phyloP scores from a whole-genome alignment of 2,797 vertebrate genomes.

The Sternarchorhynchus goeldii region DNA sequence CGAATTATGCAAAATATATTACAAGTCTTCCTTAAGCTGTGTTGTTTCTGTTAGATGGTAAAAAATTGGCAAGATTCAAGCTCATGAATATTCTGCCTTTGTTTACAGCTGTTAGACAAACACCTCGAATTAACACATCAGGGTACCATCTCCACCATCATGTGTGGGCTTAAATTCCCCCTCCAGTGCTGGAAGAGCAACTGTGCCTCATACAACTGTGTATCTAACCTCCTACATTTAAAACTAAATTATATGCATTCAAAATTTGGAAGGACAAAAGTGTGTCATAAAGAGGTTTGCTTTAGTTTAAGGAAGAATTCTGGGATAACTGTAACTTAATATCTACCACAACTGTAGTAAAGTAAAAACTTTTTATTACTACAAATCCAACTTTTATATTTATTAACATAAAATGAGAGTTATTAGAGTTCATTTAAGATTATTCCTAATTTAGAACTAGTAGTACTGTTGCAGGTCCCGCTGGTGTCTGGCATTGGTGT shows the following conservation, averaged over 20 bases:
- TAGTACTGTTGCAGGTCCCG: no score
- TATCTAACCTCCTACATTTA: neutral
- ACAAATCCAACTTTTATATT: no score
- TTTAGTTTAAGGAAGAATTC: no score
- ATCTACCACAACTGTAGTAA: no score
- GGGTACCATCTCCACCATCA: neutral
- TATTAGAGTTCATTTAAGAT: no score
- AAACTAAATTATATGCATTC: neutral
- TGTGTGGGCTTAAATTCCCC: constrained; percentile 1
- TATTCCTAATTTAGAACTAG: no score
- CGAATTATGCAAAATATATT: neutral
- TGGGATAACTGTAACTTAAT: no score
- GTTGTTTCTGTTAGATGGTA: neutral
- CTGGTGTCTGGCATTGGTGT: neutral
- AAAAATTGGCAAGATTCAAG: neutral
- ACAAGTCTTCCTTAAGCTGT: neutral
- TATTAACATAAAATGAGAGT: no score
- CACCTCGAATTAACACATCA: neutral
- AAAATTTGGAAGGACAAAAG: no score
- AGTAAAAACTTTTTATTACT: no score
- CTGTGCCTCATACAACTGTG: neutral
- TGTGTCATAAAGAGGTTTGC: no score
- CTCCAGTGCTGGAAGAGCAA: neutral
- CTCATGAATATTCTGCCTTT: constrained; percentile 18
- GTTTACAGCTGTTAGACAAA: neutral